phyloP scores from a whole-genome alignment of 1,140 invertebrate species.

The Pemphigus obesinymphae region DNA sequence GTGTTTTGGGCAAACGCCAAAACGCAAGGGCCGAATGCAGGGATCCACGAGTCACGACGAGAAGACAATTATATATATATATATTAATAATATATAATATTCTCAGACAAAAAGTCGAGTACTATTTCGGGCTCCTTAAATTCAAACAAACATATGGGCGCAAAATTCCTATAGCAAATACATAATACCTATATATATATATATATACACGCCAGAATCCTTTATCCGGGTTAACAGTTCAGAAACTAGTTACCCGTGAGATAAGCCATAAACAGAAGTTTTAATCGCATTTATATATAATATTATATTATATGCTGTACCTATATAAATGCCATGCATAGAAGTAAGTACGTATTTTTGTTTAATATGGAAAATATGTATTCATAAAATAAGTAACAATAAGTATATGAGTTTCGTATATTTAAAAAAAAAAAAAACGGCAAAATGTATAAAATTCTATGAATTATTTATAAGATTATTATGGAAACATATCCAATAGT shows the following conservation, averaged over 20 bases:
- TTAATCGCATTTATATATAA: not conserved
- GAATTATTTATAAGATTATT: too few species aligned
- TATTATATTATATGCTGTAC: too few species aligned
- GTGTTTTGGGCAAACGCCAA: not conserved
- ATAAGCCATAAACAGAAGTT: conserved; percentile 2
- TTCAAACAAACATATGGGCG: not conserved
- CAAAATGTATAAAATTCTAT: too few species aligned
- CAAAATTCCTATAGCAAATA: not conserved
- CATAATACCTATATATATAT: too few species aligned
- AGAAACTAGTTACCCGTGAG: not conserved
- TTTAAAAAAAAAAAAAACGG: too few species aligned
- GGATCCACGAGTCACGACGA: too few species aligned
- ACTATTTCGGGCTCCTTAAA: not conserved
- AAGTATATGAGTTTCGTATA: too few species aligned
- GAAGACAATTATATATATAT: too few species aligned
- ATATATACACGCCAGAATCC: not conserved
- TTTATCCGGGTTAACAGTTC: not conserved
- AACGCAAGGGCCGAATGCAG: too few species aligned
- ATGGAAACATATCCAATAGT: too few species aligned
- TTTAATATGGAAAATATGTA: not conserved
- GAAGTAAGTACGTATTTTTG: not conserved
- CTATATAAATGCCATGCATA: not conserved
- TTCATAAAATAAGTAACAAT: not conserved
- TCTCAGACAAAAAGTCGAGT: not conserved
- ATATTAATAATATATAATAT: not conserved